These are phyloP conservation scores for Actinostola sp. DNA, from an alignment of 92 coral and sea anemone genomes.

Conservation along the genomic window DNA sequence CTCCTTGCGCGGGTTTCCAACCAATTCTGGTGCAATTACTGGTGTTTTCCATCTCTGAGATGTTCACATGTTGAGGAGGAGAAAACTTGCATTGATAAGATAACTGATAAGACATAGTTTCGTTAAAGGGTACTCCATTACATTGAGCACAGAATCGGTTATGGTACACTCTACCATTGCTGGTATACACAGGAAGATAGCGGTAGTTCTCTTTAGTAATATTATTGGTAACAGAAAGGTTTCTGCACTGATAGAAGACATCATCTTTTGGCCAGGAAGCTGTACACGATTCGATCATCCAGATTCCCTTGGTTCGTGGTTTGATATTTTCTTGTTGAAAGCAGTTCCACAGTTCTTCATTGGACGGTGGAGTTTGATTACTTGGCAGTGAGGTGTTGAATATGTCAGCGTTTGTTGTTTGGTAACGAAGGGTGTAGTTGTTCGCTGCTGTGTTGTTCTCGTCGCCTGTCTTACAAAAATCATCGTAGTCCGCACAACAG, in stretches of 20 bases:
- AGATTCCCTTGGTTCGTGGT: constrained; percentile 17
- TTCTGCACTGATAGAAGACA: constrained; percentile 18
- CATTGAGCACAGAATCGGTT: constrained; percentile 65
- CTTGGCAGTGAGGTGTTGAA: too few species aligned
- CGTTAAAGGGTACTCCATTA: constrained; percentile 19
- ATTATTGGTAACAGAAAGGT: constrained; percentile 4
- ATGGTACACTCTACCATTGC: constrained; percentile 47
- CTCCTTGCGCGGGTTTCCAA: background rate
- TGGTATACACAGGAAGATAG: constrained; percentile 54
- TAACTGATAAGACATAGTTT: background rate
- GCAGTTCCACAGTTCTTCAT: constrained; percentile 14
- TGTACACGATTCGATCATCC: constrained; percentile 60
- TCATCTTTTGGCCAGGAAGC: constrained; percentile 25
- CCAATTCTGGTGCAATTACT: background rate
- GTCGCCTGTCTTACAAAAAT: background rate
- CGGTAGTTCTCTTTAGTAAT: constrained; percentile 37
- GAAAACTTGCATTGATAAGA: constrained; percentile 13
- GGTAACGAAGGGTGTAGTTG: background rate
- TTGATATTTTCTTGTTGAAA: background rate
- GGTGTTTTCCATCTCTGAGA: background rate
- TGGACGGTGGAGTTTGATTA: background rate
- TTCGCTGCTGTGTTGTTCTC: background rate
- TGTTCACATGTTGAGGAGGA: constrained; percentile 11
- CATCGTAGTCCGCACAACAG: too few species aligned
- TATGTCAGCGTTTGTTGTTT: too few species aligned